A percentile compares a stretch with the other conserved stretches of the same genome.
phyloP scores from a whole-genome alignment of 1,140 invertebrate genomes.

The Antheraea mylitta region DNA sequence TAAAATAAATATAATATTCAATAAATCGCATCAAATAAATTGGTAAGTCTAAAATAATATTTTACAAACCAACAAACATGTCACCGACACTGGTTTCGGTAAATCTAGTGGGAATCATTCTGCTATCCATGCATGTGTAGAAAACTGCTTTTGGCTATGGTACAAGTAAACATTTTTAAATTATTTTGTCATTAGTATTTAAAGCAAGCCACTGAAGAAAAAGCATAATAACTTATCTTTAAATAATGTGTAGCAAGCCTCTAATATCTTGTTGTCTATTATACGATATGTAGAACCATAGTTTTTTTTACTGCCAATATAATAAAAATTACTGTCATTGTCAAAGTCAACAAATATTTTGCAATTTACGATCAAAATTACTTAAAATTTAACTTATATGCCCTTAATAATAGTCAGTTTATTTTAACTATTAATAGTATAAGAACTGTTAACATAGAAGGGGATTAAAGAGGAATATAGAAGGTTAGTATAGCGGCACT shows the following conservation, averaged over 20 bases:
- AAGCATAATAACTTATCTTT: neutral
- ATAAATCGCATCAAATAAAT: neutral
- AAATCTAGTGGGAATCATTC: slow-evolving; percentile 97
- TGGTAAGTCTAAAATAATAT: neutral
- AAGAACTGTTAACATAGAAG: neutral
- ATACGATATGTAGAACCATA: too few relatives aligned
- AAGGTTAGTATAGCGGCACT: slow-evolving; percentile 57
- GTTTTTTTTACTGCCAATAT: neutral
- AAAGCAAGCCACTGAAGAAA: neutral
- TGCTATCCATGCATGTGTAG: slow-evolving; percentile 98
- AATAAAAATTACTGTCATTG: slow-evolving; percentile 10
- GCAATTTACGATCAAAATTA: neutral
- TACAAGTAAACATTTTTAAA: slow-evolving; percentile 15
- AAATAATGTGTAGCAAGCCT: neutral
- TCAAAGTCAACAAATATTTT: slow-evolving; percentile 14
- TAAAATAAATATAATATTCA: slow-evolving; percentile 8
- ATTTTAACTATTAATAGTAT: too few relatives aligned
- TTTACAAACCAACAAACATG: slow-evolving; percentile 94
- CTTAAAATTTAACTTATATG: neutral
- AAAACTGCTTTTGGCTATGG: slow-evolving; percentile 96
- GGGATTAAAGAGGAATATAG: neutral
- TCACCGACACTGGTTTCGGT: slow-evolving; percentile 97
- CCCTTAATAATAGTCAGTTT: too few relatives aligned
- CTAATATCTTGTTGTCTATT: neutral
- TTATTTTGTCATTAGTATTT: neutral